phyloP scores from a whole-genome alignment of 2,113 vertebrate species.

The Periophthalmodon schlosseri region DNA sequence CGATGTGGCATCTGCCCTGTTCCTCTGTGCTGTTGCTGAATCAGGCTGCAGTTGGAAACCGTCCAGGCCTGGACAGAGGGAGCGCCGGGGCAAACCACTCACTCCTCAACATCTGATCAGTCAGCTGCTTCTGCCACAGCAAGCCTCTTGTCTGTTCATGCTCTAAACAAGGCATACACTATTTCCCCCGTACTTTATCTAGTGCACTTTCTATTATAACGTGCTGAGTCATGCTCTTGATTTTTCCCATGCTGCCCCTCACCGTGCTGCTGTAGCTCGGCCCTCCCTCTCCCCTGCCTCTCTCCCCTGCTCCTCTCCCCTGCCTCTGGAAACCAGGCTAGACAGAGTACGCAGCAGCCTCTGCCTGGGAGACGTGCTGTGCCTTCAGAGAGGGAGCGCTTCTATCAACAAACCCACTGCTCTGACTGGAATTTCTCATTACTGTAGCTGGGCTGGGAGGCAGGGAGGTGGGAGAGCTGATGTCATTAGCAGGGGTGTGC shows the following conservation, averaged over 20 bases:
- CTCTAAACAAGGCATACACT: not conserved
- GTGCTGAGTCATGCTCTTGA: constrained; percentile 66
- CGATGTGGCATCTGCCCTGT: constrained; percentile 67
- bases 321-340: constrained; percentile 58
- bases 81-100: constrained; percentile 77
- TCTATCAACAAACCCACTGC: constrained; percentile 65
- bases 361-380: constrained; percentile 39
- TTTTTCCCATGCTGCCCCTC: constrained; percentile 51
- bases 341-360: constrained; percentile 44
- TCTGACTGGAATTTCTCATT: constrained; percentile 77
- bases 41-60: constrained; percentile 85
- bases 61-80: constrained; percentile 82
- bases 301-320: constrained; percentile 47
- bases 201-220: constrained; percentile 11
- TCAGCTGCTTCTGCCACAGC: constrained; percentile 67
- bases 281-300: constrained; percentile 28
- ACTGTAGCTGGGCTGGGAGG: constrained; percentile 68
- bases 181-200: not conserved
- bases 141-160: constrained; percentile 21
- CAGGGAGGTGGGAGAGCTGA: constrained; percentile 81
- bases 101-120: constrained; percentile 77
- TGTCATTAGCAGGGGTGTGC: constrained; percentile 93
- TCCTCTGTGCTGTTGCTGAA: constrained; percentile 81
- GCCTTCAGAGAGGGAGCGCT: constrained; percentile 49
- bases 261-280: constrained; percentile 44